Conservation (phyloP, 2,113 vertebrate species). For the Martes martes region DNA sequence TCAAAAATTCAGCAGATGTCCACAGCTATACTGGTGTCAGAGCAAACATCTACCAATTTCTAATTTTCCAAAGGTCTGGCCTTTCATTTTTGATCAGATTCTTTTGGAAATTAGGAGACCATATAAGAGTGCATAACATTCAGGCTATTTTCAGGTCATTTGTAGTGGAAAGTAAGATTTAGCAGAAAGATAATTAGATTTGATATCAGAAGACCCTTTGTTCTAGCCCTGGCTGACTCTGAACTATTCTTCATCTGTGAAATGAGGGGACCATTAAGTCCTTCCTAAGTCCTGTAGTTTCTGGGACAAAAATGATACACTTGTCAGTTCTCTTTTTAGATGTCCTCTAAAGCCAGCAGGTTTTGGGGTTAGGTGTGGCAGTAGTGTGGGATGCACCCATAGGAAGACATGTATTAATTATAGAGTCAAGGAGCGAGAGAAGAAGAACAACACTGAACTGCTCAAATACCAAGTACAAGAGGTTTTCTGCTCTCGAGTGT, state of each 20-base stretch:
- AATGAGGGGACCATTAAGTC: neutral
- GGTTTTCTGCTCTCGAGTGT: neutral
- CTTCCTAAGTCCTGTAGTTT: neutral
- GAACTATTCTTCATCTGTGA: neutral
- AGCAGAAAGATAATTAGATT: conserved; percentile 13
- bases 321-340: neutral
- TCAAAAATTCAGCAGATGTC: neutral
- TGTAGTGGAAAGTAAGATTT: conserved; percentile 22
- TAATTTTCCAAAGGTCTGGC: neutral
- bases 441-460: neutral
- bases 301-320: neutral
- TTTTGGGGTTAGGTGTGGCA: neutral
- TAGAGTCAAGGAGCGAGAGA: neutral
- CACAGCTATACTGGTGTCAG: neutral
- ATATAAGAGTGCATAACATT: neutral
- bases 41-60: neutral
- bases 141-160: neutral
- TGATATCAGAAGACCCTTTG: conserved; percentile 34
- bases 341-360: neutral
- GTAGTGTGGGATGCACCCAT: neutral
- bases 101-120: neutral
- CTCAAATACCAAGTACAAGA: neutral
- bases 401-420: neutral
- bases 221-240: neutral
- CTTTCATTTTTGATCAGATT: conserved; percentile 20